These are phyloP conservation scores for Chrysogorgia sp. DNA, from an alignment of 92 coral and sea anemone species.

Conservation along the genomic window DNA sequence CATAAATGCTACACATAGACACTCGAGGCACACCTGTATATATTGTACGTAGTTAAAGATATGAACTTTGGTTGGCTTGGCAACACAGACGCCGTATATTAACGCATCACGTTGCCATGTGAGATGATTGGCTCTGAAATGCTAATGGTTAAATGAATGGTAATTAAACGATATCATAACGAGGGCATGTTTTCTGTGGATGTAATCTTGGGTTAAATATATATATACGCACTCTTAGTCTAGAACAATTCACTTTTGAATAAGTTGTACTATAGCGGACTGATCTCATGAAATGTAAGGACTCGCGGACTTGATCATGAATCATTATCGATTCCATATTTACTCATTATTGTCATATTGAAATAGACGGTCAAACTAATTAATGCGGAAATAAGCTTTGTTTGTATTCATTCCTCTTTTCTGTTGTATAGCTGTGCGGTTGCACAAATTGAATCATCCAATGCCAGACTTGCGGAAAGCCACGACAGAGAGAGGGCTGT, in stretches of 20 bases:
- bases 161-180: too few species aligned
- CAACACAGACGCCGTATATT: constrained; percentile 26
- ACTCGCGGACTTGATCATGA: neutral
- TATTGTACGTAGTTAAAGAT: too few species aligned
- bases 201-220: too few species aligned
- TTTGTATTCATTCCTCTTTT: constrained; percentile 12
- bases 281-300: constrained; percentile 72
- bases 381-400: neutral
- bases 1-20: too few species aligned
- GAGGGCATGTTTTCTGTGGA: too few species aligned
- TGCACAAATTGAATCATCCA: constrained; percentile 80
- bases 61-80: constrained; percentile 25
- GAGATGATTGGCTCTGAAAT: neutral
- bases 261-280: too few species aligned
- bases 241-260: too few species aligned
- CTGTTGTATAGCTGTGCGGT: constrained; percentile 45
- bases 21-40: too few species aligned
- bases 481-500: constrained; percentile 88
- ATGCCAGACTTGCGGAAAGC: constrained; percentile 86
- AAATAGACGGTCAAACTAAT: constrained; percentile 9
- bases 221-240: too few species aligned
- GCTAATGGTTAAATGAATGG: neutral
- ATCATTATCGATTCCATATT: neutral
- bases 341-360: neutral
- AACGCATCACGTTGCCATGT: constrained; percentile 3